A percentile compares a stretch with the other conserved stretches of the same genome.
phyloP scores from a whole-genome alignment of 2,797 vertebrate genomes.

The Tapera naevia region DNA sequence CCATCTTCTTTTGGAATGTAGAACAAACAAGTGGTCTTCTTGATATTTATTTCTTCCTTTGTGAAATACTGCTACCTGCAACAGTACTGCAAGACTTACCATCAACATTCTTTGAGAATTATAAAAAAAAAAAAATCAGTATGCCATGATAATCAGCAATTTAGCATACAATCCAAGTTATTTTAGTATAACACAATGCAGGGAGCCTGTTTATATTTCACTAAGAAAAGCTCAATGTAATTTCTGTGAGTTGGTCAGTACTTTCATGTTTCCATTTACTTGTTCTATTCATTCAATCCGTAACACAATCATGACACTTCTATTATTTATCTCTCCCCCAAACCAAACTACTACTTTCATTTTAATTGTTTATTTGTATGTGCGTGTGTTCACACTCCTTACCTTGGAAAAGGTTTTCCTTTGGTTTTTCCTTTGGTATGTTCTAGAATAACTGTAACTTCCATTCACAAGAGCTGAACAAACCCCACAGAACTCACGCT shows the following conservation, averaged over 20 bases:
- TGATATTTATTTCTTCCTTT: neutral
- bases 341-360: neutral
- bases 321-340: neutral
- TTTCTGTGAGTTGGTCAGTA: neutral
- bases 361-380: neutral
- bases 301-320: neutral
- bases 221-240: neutral
- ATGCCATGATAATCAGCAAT: neutral
- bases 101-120: neutral
- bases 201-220: neutral
- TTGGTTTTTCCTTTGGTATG: neutral
- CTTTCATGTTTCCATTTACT: neutral
- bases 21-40: neutral
- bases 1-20: neutral
- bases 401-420: neutral
- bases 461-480: conserved; percentile 40
- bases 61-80: neutral
- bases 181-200: neutral
- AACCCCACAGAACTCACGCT: conserved; percentile 51
- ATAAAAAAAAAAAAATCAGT: neutral
- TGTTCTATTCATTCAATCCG: neutral
- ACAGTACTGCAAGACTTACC: neutral
- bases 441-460: conserved; percentile 39
- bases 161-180: neutral
- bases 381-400: neutral